Percentiles rank a stretch among this genome's conserved stretches.
Evolutionary conservation across 1,140 invertebrate genomes (phyloP).

Genomic region (Pentalonia nigronervosa): DNA sequence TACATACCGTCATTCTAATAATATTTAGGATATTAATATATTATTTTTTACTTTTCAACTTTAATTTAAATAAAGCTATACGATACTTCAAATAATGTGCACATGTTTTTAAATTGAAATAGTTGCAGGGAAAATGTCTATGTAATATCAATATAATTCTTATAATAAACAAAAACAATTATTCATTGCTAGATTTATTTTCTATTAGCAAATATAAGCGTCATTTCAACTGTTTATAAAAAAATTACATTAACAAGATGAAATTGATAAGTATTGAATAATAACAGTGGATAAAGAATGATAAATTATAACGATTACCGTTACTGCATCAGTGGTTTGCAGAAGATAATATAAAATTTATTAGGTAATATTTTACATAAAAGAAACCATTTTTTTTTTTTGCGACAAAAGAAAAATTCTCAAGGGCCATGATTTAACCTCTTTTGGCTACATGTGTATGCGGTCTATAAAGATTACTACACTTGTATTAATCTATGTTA

Average conservation of each 20-base stretch:
- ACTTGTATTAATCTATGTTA: neutral
- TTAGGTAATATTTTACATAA: constrained; percentile 18
- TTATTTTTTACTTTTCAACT: too few relatives aligned
- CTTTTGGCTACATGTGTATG: neutral
- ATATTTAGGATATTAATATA: neutral
- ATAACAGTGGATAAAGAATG: neutral
- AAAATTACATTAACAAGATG: neutral
- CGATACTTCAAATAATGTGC: neutral
- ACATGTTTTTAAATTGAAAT: neutral
- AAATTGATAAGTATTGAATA: neutral
- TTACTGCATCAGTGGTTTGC: neutral
- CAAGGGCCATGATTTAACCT: neutral
- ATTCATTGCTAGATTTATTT: neutral
- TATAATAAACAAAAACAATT: neutral
- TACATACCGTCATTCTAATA: neutral
- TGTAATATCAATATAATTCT: neutral
- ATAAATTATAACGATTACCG: constrained; percentile 22
- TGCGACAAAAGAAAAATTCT: neutral
- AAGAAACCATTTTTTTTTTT: neutral
- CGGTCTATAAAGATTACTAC: neutral
- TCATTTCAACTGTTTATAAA: neutral
- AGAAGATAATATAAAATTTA: constrained; percentile 26
- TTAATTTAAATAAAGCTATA: too few relatives aligned
- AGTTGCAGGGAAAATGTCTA: neutral
- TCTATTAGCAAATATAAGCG: neutral